Evolutionary conservation across 2,113 vertebrate species (phyloP).

Genomic region (Globicephala melas): DNA sequence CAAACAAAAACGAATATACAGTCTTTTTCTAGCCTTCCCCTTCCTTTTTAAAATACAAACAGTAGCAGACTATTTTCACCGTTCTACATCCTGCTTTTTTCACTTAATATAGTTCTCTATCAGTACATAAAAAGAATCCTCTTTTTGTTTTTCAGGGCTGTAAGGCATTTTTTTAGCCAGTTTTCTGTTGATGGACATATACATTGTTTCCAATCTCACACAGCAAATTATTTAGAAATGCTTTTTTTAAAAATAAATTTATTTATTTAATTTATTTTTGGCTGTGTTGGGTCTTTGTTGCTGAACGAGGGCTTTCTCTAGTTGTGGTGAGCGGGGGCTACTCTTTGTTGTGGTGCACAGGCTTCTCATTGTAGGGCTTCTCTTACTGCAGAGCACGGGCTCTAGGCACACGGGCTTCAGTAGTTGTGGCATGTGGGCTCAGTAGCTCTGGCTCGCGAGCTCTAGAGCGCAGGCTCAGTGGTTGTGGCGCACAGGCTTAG

Average conservation of each 20-base stretch:
- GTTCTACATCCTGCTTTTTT: not conserved
- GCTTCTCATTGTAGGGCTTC: too few species aligned
- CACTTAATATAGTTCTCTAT: not conserved
- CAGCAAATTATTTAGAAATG: conserved; percentile 11
- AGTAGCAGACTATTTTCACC: not conserved
- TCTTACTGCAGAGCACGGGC: too few species aligned
- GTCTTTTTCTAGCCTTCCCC: not conserved
- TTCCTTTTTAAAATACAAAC: not conserved
- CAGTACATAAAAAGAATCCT: not conserved
- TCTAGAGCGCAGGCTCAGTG: too few species aligned
- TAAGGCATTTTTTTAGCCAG: not conserved
- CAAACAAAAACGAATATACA: not conserved
- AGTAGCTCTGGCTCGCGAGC: too few species aligned
- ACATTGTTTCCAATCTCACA: not conserved
- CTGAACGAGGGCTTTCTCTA: too few species aligned
- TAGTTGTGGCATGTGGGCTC: too few species aligned
- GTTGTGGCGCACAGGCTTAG: too few species aligned
- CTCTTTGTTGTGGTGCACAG: too few species aligned
- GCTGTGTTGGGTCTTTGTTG: too few species aligned
- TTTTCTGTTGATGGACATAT: not conserved
- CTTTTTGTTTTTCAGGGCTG: not conserved
- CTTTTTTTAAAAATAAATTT: not conserved
- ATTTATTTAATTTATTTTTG: too few species aligned
- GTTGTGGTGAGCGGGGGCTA: too few species aligned
- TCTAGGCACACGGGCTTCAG: too few species aligned